Conservation (phyloP, 2,113 vertebrate genomes). For the Patagioenas fasciata region DNA sequence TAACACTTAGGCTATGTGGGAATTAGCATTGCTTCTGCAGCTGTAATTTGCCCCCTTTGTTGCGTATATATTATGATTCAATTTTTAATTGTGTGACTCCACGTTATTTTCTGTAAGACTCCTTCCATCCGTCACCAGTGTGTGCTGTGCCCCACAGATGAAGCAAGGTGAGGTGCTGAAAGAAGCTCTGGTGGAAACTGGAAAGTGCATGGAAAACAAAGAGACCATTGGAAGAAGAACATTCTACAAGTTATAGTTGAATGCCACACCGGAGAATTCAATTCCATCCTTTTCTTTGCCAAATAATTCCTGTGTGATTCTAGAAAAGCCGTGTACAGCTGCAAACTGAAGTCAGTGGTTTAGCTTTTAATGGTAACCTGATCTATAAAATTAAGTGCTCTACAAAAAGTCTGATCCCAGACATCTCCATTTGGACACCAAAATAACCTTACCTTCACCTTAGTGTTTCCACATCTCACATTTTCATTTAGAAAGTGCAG, state of each 20-base stretch:
- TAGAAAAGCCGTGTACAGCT: not conserved
- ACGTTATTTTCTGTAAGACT: not conserved
- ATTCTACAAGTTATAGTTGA: not conserved
- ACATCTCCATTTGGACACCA: not conserved
- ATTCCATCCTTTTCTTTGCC: constrained; percentile 4
- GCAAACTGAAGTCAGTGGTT: constrained; percentile 19
- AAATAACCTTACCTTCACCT: not conserved
- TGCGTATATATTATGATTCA: not conserved
- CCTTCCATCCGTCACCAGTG: not conserved
- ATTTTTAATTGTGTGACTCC: not conserved
- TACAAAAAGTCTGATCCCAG: not conserved
- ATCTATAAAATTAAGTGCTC: constrained; percentile 31
- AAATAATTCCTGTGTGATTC: not conserved
- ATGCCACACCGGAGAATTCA: not conserved
- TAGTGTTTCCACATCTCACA: not conserved
- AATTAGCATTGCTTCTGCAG: not conserved
- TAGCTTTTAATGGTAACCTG: not conserved
- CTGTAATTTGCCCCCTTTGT: not conserved
- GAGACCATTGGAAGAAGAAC: not conserved
- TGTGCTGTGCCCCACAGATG: not conserved
- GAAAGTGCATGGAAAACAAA: not conserved
- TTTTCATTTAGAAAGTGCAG: not conserved
- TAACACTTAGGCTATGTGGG: not conserved
- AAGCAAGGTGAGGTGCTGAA: not conserved
- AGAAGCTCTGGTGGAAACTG: not conserved